phyloP scores from a whole-genome alignment of 2,797 vertebrate genomes.

The Aeoliscus strigatus region DNA sequence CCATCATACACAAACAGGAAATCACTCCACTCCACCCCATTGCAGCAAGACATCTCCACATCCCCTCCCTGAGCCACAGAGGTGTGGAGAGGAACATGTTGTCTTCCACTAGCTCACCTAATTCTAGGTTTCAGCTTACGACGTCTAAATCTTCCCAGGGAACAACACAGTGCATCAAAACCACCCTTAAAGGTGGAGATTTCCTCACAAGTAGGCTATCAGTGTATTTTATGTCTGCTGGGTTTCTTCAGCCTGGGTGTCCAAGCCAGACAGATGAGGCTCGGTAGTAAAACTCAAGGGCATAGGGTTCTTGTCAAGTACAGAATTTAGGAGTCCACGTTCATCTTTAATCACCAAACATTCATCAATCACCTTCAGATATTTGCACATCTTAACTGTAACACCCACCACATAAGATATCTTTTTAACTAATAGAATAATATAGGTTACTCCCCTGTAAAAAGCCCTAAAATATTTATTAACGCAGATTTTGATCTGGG shows the following conservation, averaged over 20 bases:
- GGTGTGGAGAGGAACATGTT: conserved; percentile 7
- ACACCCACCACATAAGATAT: no score
- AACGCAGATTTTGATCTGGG: no score
- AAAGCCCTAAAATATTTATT: no score
- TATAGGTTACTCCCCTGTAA: no score
- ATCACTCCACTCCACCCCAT: conserved; percentile 56
- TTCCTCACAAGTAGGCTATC: conserved; percentile 40
- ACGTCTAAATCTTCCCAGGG: not conserved
- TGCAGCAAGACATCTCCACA: conserved; percentile 42
- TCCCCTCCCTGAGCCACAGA: conserved; percentile 14
- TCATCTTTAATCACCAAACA: no score
- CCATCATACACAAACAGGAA: conserved; percentile 66
- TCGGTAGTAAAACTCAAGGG: conserved; percentile 32
- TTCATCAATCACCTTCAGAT: no score
- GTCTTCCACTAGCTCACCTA: conserved; percentile 5
- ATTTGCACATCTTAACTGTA: no score
- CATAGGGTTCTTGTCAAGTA: no score
- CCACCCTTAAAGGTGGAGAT: conserved; percentile 16
- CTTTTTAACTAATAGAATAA: no score
- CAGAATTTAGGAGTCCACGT: no score
- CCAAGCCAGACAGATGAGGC: conserved; percentile 20
- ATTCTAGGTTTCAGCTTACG: conserved; percentile 15
- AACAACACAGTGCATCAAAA: conserved; percentile 19
- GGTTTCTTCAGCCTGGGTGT: conserved; percentile 12
- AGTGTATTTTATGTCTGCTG: conserved; percentile 36